A percentile compares a stretch with the other conserved stretches of the same genome.
Evolutionary conservation across 2,797 vertebrate species (phyloP).

Genomic region (Schizopygopsis malacanthus): DNA sequence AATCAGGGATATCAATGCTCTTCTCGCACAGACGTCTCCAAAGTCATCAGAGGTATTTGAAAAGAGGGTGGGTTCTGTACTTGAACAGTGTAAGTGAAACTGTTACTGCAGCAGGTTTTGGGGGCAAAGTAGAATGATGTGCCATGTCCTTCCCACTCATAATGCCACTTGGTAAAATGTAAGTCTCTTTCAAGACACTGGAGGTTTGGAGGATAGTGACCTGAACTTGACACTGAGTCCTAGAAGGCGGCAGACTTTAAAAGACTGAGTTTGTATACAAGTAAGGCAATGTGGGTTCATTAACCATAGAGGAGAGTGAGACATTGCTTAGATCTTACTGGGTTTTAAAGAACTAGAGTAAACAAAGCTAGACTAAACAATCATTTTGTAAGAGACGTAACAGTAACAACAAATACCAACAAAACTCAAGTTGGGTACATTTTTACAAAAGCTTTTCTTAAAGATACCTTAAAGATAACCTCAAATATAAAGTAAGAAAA

Average conservation of each 20-base stretch:
- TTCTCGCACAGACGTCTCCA: slow-evolving; percentile 57
- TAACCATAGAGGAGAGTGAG: slow-evolving; percentile 32
- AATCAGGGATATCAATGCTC: slow-evolving; percentile 23
- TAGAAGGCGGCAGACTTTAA: slow-evolving; percentile 39
- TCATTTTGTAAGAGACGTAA: slow-evolving; percentile 42
- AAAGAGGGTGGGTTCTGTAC: slow-evolving; percentile 37
- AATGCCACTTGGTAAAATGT: slow-evolving; percentile 44
- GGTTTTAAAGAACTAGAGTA: slow-evolving; percentile 32
- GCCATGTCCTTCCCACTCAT: slow-evolving; percentile 19
- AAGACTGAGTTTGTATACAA: slow-evolving; percentile 55
- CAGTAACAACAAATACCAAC: slow-evolving; percentile 45
- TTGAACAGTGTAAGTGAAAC: slow-evolving; percentile 34
- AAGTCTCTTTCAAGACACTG: slow-evolving; percentile 54
- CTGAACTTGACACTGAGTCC: slow-evolving; percentile 46
- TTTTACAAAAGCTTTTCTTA: slow-evolving; percentile 53
- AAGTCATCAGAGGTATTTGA: slow-evolving; percentile 67
- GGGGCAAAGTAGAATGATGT: slow-evolving; percentile 4
- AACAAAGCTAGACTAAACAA: slow-evolving; percentile 49
- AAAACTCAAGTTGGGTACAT: slow-evolving; percentile 43
- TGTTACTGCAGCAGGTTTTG: slow-evolving; percentile 31
- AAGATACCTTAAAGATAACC: neutral
- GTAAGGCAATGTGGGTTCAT: slow-evolving; percentile 62
- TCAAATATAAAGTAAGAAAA: slow-evolving; percentile 12
- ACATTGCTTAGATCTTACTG: slow-evolving; percentile 11
- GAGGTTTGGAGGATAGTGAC: slow-evolving; percentile 54